Conservation (phyloP, 2,797 vertebrate genomes). For the Gallinago nigripennis region DNA sequence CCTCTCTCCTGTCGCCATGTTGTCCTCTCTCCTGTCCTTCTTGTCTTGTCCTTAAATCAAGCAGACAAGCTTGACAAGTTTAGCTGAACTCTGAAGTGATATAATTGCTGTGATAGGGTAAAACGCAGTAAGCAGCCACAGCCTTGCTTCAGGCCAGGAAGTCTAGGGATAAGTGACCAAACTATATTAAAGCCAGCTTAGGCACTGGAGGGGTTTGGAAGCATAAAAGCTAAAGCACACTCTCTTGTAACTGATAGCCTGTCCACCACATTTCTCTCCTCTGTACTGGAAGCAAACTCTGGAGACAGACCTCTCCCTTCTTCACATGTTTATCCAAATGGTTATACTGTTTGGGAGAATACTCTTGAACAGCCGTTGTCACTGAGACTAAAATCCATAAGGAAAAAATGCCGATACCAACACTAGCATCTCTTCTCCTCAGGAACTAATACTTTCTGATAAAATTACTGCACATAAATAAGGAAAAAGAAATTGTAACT, state of each 20-base stretch:
- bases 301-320: neutral
- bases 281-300: neutral
- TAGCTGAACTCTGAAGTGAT: neutral
- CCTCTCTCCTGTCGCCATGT: neutral
- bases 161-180: neutral
- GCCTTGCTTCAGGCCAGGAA: neutral
- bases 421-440: neutral
- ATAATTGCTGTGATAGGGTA: neutral
- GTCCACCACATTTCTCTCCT: neutral
- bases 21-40: neutral
- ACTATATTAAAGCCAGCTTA: neutral
- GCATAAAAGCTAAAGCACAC: neutral
- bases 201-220: fast-evolving
- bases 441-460: neutral
- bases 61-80: neutral
- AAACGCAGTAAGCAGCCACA: neutral
- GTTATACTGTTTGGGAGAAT: neutral
- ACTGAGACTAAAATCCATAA: neutral
- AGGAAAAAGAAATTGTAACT: neutral
- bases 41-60: neutral
- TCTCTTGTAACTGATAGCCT: neutral
- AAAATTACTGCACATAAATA: neutral
- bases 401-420: neutral
- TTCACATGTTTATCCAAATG: neutral
- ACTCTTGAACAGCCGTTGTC: neutral